These are phyloP conservation scores for Meteorus sp. DNA, from an alignment of 1,140 invertebrate genomes.

Conservation along the genomic window DNA sequence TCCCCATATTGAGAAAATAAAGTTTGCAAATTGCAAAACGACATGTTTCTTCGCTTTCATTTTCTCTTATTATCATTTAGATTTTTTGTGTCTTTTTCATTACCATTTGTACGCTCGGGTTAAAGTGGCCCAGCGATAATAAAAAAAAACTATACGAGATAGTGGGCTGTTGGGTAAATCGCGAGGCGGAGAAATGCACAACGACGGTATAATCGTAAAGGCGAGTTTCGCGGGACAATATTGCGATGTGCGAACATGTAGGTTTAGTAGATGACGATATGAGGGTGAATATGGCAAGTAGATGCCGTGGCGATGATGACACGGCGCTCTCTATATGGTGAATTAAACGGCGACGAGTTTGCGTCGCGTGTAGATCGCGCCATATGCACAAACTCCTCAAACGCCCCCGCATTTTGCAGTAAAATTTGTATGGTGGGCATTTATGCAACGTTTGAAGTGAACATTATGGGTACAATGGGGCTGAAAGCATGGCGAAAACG, in stretches of 20 bases:
- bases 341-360: conserved; percentile 36
- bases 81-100: too few species aligned
- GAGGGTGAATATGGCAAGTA: conserved; percentile 7
- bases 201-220: conserved; percentile 24
- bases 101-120: too few species aligned
- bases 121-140: neutral
- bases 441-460: conserved; percentile 37
- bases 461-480: conserved; percentile 35
- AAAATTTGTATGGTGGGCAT: conserved; percentile 30
- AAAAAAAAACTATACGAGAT: neutral
- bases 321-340: conserved; percentile 36
- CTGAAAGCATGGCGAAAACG: conserved; percentile 23
- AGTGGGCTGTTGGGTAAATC: conserved; percentile 12
- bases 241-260: conserved; percentile 16
- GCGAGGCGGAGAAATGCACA: neutral
- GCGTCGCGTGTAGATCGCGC: conserved; percentile 15
- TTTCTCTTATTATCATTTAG: too few species aligned
- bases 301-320: conserved; percentile 25
- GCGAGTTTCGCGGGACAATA: conserved; percentile 23
- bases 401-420: too few species aligned
- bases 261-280: neutral
- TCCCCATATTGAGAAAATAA: too few species aligned
- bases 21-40: too few species aligned
- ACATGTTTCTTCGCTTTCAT: too few species aligned
- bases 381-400: conserved; percentile 23